Evolutionary conservation across 2,888 invertebrate genomes (phyloP), one percentile per base, ranked within the genome.

Genomic region (Nemapogon koenigi): DNA sequence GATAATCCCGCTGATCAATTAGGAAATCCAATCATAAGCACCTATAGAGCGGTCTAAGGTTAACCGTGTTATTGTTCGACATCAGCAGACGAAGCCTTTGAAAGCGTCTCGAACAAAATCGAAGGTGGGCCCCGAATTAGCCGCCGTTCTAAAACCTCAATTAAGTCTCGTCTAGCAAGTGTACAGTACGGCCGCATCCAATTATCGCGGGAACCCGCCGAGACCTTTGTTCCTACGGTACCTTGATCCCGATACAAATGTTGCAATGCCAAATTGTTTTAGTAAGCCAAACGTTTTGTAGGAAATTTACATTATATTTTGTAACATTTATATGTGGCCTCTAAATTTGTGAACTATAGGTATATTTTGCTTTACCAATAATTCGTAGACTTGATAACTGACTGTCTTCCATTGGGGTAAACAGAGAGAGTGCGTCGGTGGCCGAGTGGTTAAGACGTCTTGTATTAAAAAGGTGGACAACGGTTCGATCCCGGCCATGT

Each of bases 91-190:
- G 67, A 67, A 64, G 63, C 70, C 69, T 55, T 58, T 59, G 57
- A 57, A 57, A 46, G 57, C 54, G 49, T 19, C 33, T 33, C 33
- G 57, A 25, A 35, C 64, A 62, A 66, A 68, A 69, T 70, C 66
- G 69, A 75, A 76, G 75, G 72, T 67, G 66, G 69, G 62, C 13
- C 33, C 33, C 73, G 75, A 76, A 75, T 75, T 75, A 75, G 67
- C 65, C 69, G 70, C 70, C 42, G 39, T 75, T 75, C 73, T 67
- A 70, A 75, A 78, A 75, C 76, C 75, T 75, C 76, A 76, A 78
- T 78, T 76, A 76, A 75, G 73, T 78, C 72, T 71, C 72, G 75
- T 72, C 75, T 75, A 70, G 75, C 66, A 66, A 65, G 68, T 64
- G 68, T 72, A 71, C 69, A 65, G 67, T 61, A 62, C 67, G 69